phyloP scores from a whole-genome alignment of 2,113 vertebrate species.

The Macrotis lagotis region DNA sequence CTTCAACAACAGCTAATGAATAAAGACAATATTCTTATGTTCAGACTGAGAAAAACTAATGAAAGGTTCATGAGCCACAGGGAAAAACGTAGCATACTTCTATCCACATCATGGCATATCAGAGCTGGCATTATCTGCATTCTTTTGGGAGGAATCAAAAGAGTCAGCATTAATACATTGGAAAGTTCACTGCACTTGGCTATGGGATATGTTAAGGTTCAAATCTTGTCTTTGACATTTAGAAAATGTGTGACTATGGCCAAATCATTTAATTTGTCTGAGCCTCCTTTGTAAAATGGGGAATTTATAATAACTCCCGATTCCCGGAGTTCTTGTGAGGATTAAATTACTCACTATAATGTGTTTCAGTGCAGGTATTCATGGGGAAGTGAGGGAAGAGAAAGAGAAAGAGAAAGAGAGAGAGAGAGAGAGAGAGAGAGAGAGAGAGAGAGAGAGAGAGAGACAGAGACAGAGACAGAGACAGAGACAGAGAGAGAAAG shows the following conservation, averaged over 20 bases:
- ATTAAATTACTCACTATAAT: neutral
- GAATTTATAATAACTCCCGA: neutral
- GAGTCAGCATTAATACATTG: neutral
- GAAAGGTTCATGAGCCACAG: neutral
- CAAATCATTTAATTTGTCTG: neutral
- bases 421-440: no score
- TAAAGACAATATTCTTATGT: slow-evolving; percentile 24
- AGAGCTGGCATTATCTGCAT: neutral
- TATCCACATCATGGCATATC: neutral
- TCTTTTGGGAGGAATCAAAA: neutral
- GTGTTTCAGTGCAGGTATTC: neutral
- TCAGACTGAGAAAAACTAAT: slow-evolving; percentile 36
- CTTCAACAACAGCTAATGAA: neutral
- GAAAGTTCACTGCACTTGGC: neutral
- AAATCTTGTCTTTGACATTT: neutral
- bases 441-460: no score
- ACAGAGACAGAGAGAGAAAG: no score
- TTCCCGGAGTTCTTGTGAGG: neutral
- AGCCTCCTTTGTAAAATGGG: neutral
- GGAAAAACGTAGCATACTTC: neutral
- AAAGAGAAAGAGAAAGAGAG: no score
- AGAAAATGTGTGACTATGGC: neutral
- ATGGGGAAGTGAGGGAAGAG: no score
- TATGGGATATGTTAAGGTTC: neutral
- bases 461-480: no score